These are phyloP conservation scores for Gulo gulo DNA, from an alignment of 2,113 vertebrate species.

Conservation along the genomic window DNA sequence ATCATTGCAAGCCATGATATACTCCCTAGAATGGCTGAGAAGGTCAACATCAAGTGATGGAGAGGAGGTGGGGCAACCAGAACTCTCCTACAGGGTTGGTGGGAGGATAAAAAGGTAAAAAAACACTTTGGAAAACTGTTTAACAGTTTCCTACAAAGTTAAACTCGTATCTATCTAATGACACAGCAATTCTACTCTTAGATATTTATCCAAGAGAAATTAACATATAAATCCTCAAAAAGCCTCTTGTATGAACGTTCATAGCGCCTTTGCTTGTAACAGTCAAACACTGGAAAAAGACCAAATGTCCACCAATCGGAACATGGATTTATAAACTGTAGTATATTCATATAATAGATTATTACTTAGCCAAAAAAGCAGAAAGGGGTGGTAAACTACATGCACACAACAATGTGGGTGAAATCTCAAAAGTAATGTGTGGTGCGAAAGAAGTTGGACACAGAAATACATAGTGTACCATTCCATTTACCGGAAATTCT, in stretches of 20 bases:
- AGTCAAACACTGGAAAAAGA: background rate
- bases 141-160: background rate
- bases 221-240: background rate
- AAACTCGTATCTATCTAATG: background rate
- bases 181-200: background rate
- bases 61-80: background rate
- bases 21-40: background rate
- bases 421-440: background rate
- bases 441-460: background rate
- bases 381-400: background rate
- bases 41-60: background rate
- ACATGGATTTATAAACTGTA: background rate
- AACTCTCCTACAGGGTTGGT: background rate
- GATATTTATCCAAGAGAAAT: background rate
- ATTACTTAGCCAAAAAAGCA: background rate
- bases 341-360: background rate
- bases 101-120: background rate
- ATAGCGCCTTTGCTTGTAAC: background rate
- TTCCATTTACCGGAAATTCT: constrained; percentile 23
- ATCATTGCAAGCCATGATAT: background rate
- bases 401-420: background rate
- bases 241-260: background rate
- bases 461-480: background rate
- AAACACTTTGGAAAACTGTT: background rate
- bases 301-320: background rate